Conservation (phyloP, 2,797 vertebrate genomes). For the Enteromius argenteus region DNA sequence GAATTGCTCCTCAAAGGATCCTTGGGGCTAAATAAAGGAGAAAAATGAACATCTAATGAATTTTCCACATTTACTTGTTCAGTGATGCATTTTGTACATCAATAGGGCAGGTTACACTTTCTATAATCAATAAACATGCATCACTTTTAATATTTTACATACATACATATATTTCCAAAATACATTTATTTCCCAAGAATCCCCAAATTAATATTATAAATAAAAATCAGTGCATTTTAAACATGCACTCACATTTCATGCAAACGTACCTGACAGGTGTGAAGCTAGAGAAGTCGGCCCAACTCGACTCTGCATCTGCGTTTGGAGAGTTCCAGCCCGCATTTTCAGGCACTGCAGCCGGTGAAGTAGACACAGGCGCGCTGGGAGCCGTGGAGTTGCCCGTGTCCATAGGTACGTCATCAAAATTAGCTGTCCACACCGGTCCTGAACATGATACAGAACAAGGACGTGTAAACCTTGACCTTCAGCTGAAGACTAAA, state of each 20-base stretch:
- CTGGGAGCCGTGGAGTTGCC: slow-evolving; percentile 80
- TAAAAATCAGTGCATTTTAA: too few species aligned
- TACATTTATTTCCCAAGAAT: too few species aligned
- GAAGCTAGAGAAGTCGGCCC: slow-evolving; percentile 95
- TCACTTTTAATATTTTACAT: too few species aligned
- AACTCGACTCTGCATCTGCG: slow-evolving; percentile 78
- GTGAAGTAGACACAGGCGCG: slow-evolving; percentile 68
- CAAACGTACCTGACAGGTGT: slow-evolving; percentile 83
- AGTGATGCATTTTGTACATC: neutral
- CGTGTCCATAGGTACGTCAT: slow-evolving; percentile 96
- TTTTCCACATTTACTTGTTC: slow-evolving; percentile 1
- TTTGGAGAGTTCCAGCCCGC: slow-evolving; percentile 86
- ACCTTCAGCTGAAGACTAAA: neutral
- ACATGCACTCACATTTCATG: too few species aligned
- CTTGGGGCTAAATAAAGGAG: slow-evolving; percentile 84
- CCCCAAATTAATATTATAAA: too few species aligned
- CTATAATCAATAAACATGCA: neutral
- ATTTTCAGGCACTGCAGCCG: slow-evolving; percentile 72
- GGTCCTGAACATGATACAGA: slow-evolving; percentile 78
- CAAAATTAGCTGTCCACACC: slow-evolving; percentile 93
- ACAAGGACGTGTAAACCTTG: neutral
- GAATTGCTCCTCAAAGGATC: slow-evolving; percentile 93
- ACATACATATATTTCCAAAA: too few species aligned
- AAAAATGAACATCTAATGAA: neutral
- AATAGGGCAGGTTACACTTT: neutral